These are phyloP conservation scores for zebrafish (Danio rerio) DNA, from an alignment of 2,113 vertebrate species.

Conservation along the genomic window DNA sequence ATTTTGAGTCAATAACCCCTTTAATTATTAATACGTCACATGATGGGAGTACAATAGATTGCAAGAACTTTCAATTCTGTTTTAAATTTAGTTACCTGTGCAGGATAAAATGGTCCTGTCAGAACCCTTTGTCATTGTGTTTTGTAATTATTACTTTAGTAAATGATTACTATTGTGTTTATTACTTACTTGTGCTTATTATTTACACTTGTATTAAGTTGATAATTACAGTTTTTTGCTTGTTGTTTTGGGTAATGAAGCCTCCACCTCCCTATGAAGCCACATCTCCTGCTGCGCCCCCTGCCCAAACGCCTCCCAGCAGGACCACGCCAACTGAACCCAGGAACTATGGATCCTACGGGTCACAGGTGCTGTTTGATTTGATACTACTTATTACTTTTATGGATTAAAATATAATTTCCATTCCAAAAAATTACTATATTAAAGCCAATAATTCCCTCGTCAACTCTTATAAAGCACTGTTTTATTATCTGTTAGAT, in stretches of 20 bases:
- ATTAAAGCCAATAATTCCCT: too few relatives aligned
- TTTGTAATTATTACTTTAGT: neutral
- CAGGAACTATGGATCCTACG: conserved; percentile 92
- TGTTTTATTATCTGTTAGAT: neutral
- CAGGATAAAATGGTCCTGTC: neutral
- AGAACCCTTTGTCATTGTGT: neutral
- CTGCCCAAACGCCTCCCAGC: conserved; percentile 72
- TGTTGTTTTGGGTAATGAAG: conserved; percentile 59
- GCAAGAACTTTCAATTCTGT: neutral
- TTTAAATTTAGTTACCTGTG: neutral
- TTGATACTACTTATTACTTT: neutral
- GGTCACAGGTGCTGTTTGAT: conserved; percentile 78
- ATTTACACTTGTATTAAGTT: neutral
- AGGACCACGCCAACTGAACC: conserved; percentile 85
- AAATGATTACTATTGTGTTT: neutral
- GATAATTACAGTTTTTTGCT: neutral
- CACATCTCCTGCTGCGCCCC: conserved; percentile 61
- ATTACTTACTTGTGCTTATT: neutral
- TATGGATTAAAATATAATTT: too few relatives aligned
- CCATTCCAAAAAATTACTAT: too few relatives aligned
- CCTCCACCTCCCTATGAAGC: conserved; percentile 80
- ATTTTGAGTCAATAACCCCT: too few relatives aligned
- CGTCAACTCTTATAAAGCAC: too few relatives aligned
- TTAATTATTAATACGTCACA: neutral
- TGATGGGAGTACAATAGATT: neutral